Evolutionary conservation across 1,140 invertebrate genomes (phyloP).

Genomic region (Drosophila bipectinata): DNA sequence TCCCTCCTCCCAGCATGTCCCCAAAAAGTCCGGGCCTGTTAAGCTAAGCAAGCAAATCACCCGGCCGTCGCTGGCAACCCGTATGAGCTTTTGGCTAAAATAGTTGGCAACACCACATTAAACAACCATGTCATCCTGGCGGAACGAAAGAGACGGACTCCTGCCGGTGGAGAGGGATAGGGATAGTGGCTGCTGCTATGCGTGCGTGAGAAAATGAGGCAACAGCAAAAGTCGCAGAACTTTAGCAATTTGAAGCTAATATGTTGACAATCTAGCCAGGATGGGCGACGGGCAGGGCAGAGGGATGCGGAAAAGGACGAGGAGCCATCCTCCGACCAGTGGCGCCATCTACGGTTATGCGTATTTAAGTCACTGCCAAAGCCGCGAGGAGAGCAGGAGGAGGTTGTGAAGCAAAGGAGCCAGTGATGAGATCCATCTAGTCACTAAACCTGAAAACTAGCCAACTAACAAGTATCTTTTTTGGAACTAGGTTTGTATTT

Average conservation of each 20-base stretch:
- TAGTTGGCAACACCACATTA: constrained; percentile 83
- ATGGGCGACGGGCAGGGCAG: not conserved
- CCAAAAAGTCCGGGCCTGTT: constrained; percentile 39
- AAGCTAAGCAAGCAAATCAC: constrained; percentile 81
- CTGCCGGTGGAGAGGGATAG: not conserved
- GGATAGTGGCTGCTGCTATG: constrained; percentile 24
- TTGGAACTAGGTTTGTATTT: too few species aligned
- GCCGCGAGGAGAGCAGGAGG: constrained; percentile 17
- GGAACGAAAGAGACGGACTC: constrained; percentile 6
- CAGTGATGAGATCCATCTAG: constrained; percentile 36
- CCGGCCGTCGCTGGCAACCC: constrained; percentile 60
- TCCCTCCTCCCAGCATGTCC: constrained; percentile 2
- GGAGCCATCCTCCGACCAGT: constrained; percentile 38
- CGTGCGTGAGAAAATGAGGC: constrained; percentile 70
- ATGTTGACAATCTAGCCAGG: constrained; percentile 73
- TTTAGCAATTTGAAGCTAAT: constrained; percentile 82
- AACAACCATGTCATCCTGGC: constrained; percentile 60
- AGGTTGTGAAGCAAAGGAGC: not conserved
- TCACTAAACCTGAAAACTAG: not conserved
- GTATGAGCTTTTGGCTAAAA: constrained; percentile 81
- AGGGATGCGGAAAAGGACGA: constrained; percentile 1
- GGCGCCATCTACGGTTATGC: constrained; percentile 73
- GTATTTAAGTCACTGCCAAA: constrained; percentile 76
- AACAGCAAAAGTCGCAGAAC: constrained; percentile 79
- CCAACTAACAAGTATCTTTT: not conserved